phyloP scores from a whole-genome alignment of 2,113 vertebrate species.

The Petrocephalus zakoni region DNA sequence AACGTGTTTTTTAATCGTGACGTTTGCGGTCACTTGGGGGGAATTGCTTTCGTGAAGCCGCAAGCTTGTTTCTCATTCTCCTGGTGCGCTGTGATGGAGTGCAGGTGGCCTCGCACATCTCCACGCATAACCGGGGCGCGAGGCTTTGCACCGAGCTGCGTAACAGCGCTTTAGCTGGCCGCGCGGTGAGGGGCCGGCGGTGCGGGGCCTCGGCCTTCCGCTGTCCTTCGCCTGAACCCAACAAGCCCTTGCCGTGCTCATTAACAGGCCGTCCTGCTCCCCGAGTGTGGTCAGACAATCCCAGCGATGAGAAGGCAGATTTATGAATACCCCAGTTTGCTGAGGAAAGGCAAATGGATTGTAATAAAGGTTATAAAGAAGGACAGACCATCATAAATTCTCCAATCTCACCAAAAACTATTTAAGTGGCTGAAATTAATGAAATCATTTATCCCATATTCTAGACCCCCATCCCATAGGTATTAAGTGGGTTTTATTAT shows the following conservation, averaged over 20 bases:
- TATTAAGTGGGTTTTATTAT: neutral
- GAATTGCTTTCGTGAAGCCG: too few species aligned
- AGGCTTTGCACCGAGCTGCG: neutral
- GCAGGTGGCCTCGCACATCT: neutral
- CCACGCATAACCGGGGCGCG: neutral
- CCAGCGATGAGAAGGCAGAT: neutral
- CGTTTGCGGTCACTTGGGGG: neutral
- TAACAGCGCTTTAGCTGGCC: neutral
- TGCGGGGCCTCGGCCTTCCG: neutral
- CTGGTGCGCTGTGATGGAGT: neutral
- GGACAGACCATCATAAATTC: neutral
- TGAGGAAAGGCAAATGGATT: neutral
- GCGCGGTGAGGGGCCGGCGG: neutral
- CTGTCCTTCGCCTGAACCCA: neutral
- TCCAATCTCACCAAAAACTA: neutral
- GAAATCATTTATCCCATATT: neutral
- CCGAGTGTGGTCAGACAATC: neutral
- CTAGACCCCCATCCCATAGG: neutral
- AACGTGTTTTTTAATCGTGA: too few species aligned
- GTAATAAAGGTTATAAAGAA: neutral
- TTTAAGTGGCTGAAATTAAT: neutral
- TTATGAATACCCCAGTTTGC: neutral
- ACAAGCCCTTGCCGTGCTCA: neutral
- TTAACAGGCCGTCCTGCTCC: neutral
- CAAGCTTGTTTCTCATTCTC: neutral